A percentile compares a stretch with the other conserved stretches of the same genome.
phyloP scores from a whole-genome alignment of 2,888 invertebrate species.

The Diarsia brunnea region DNA sequence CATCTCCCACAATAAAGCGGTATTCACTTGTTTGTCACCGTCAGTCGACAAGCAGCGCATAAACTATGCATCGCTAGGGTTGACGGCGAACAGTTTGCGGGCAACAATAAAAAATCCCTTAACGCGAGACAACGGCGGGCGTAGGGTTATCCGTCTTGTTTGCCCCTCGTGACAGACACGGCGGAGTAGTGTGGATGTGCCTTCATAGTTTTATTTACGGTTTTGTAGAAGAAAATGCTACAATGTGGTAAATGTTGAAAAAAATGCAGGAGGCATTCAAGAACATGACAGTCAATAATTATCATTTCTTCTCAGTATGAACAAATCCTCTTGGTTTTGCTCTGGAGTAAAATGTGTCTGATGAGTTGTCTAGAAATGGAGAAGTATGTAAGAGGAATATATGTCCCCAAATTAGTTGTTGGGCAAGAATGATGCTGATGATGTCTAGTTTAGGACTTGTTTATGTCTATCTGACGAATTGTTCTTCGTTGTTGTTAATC shows the following conservation, averaged over 20 bases:
- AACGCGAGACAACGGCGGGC: conserved; percentile 86
- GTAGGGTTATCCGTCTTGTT: conserved; percentile 89
- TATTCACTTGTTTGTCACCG: conserved; percentile 58
- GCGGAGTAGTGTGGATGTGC: conserved; percentile 74
- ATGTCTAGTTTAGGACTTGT: too few relatives aligned
- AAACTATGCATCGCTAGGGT: conserved; percentile 86
- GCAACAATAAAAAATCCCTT: conserved; percentile 91
- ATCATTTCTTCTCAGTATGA: background rate
- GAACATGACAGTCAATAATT: background rate
- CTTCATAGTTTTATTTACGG: conserved; percentile 2
- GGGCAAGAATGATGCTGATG: too few relatives aligned
- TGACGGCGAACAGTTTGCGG: conserved; percentile 86
- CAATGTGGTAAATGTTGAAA: background rate
- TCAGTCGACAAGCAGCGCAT: conserved; percentile 73
- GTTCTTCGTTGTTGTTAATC: too few relatives aligned
- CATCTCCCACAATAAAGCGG: conserved; percentile 57
- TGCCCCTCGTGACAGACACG: conserved; percentile 80
- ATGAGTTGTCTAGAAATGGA: too few relatives aligned
- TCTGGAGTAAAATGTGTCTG: too few relatives aligned
- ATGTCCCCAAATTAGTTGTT: too few relatives aligned
- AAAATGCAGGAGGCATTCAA: background rate
- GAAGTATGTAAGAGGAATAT: too few relatives aligned
- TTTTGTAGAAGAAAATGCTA: background rate
- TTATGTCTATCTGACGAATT: too few relatives aligned
- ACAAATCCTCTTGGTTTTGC: background rate